phyloP scores from a whole-genome alignment of 2,888 invertebrate genomes.

The Monoplex corrugatus region DNA sequence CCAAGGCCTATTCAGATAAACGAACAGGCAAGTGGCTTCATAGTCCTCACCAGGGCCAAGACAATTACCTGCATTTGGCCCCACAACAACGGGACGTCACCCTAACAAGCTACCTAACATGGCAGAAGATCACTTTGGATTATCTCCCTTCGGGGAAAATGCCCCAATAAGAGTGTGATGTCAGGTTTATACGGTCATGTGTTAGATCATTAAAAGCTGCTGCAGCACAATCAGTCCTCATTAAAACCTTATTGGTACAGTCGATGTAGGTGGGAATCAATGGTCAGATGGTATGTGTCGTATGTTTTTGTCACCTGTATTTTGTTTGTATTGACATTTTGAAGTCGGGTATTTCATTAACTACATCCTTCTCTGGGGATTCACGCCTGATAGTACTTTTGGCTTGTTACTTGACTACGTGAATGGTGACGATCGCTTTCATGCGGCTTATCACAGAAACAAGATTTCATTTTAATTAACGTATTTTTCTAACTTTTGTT shows the following conservation, averaged over 20 bases:
- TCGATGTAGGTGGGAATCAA: too few species aligned
- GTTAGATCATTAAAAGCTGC: not conserved
- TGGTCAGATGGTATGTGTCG: too few species aligned
- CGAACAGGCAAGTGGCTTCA: not conserved
- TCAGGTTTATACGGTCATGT: not conserved
- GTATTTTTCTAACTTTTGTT: too few species aligned
- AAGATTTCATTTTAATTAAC: too few species aligned
- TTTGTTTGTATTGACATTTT: too few species aligned
- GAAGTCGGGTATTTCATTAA: too few species aligned
- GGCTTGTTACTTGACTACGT: too few species aligned
- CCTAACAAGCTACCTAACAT: not conserved
- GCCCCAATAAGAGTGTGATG: not conserved
- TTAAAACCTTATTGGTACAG: not conserved
- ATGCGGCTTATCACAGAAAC: too few species aligned
- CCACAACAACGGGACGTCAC: not conserved
- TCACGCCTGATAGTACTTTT: too few species aligned
- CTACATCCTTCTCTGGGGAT: too few species aligned
- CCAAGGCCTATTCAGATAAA: not conserved
- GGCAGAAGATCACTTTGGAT: not conserved
- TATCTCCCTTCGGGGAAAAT: not conserved
- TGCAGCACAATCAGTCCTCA: not conserved
- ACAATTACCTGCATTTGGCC: not conserved
- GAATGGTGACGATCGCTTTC: too few species aligned
- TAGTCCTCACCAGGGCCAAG: not conserved
- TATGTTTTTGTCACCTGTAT: too few species aligned